Evolutionary conservation across 2,888 invertebrate genomes (phyloP), one percentile per base, ranked within the genome.

Genomic region (Crematogaster levior): DNA sequence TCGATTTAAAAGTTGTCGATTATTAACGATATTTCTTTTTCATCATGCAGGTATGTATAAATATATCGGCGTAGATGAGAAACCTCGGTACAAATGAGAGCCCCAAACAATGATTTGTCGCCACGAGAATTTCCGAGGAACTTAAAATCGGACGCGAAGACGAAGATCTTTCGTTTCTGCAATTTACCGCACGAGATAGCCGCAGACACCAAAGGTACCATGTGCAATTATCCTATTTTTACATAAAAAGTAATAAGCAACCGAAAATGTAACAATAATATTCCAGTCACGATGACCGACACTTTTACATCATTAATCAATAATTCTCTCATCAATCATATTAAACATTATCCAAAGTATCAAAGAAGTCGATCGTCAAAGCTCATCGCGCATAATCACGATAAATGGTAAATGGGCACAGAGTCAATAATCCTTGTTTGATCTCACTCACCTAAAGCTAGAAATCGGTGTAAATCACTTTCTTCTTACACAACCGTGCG

Each of bases 161-260:
- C 96, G 88, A 96, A 95, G 93, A 96, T 96, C 91, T 97, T 95
- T 93, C 95, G 95, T 92, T 96, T 96, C 81, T 98, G 98, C 91
- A 97, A 97, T 93, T 96, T 97, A 37, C 96, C 97, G 0, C 96
- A 96, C 34, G 96, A 96, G 83, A 96, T 98, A 81, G 94, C 95
- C 12, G 95, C 96, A 77, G 96, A 97, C 68, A 96, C 97, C 89
- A 98, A 98, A 96, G 98, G 97, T 97, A 95, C 92, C 92, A 18
- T 6, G 53, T 18, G n/a, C 37, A 18, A 73, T 61, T 66, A 56
- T 51, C 3, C 21, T 5, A 66, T 15, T 37, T 51, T n/a, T n/a
- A n/a, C n/a, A 27, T 46, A 40, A 21, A 15, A 6, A 21, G 27
- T 3, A 18, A 15, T n/a, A 6, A 4, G 3, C n/a, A n/a, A n/a